phyloP scores from a whole-genome alignment of 2,797 vertebrate genomes.

The Enteromius paludinosus region DNA sequence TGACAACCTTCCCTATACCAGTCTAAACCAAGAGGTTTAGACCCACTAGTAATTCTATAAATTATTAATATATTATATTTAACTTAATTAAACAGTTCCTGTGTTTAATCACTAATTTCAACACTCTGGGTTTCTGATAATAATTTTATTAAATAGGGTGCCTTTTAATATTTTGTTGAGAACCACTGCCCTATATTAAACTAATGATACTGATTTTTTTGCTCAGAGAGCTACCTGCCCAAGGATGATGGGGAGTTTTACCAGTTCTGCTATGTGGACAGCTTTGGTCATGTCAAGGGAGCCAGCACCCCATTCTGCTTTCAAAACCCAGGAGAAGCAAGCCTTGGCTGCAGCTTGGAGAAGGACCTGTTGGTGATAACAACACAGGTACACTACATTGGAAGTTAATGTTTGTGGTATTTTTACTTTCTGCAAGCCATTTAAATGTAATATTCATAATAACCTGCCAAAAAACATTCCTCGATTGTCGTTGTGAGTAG shows the following conservation, averaged over 20 bases:
- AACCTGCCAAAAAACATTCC: neutral
- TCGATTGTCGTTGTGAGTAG: constrained; percentile 67
- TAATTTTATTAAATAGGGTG: neutral
- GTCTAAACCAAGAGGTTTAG: neutral
- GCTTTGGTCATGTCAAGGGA: constrained; percentile 81
- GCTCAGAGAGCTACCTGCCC: constrained; percentile 88
- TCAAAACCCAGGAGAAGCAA: constrained; percentile 67
- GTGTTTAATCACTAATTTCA: no score
- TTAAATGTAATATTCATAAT: neutral
- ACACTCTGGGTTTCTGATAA: neutral
- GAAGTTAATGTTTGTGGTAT: neutral
- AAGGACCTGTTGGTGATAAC: constrained; percentile 88
- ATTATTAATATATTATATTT: neutral
- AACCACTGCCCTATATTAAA: neutral
- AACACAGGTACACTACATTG: constrained; percentile 79
- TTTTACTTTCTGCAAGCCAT: neutral
- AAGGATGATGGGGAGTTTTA: constrained; percentile 89
- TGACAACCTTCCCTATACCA: neutral
- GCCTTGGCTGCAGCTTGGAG: constrained; percentile 67
- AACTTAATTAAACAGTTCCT: neutral
- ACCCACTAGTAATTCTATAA: neutral
- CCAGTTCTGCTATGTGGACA: constrained; percentile 94
- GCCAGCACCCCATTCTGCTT: constrained; percentile 91
- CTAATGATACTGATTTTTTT: neutral
- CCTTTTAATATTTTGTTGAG: neutral